Evolutionary conservation across 2,797 vertebrate species (phyloP), one percentile per base, ranked within the genome.

Genomic region (Botia kubotai): DNA sequence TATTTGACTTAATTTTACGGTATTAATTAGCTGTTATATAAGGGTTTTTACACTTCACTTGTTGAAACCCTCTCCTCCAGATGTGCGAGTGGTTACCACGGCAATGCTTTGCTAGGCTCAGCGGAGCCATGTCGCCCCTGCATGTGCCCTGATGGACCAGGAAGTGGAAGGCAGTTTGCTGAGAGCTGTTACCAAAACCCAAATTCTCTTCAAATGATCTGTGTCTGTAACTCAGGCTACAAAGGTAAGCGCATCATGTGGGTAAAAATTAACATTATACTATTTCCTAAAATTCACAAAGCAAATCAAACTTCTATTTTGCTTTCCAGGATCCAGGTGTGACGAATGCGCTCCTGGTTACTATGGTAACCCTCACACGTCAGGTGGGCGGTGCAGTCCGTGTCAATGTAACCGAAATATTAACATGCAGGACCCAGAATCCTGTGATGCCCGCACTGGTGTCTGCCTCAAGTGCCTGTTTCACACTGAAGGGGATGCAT

Each of bases 381-480:
- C 91, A 0, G 95, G 95, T 0, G 96, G 97, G 0, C 85, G 82
- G 16, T 99, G 98, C 84, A 86, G 89, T 86, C 93, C 93, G 0
- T 99, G 98, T 88, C 94, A 94, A 57, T 99, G 98, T 77, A 96
- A 95, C 87, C 91, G 90, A 89, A 99, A 99, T 93, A 98, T 99
- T 0, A 94, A 98, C 90, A 92, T 93, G 84, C 92, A 95, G 0
- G 96, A 99, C 89, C 95, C 96, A 0, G 91, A 89, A 29, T 95
- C 97, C 84, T 99, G 98, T 0, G 93, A 99, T 83, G 85, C 90
- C 55, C 93, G 72, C 14, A 96, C 92, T 0, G 98, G 98, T 0
- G 68, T 81, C 10, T 99, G 98, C 0, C 19, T 96, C 72, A 96
- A 92, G 79, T 99, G 98, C 85, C 93, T 96, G 80, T 91, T 96